Percentiles rank a stretch among this genome's conserved stretches.
Conservation (phyloP, 2,888 invertebrate genomes). For the Anodontia alba region DNA sequence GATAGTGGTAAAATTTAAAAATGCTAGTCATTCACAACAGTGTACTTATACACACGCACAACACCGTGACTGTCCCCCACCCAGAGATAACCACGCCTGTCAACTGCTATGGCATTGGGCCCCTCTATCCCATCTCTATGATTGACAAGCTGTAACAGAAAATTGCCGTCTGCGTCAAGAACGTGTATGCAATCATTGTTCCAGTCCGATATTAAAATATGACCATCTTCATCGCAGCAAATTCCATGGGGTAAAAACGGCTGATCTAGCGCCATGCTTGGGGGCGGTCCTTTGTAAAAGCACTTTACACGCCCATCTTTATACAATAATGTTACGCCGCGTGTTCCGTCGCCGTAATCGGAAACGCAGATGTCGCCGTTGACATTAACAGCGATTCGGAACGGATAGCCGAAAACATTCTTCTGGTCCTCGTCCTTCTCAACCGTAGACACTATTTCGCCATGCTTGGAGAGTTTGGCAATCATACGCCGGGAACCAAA, state of each 20-base stretch:
- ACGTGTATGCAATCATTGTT: conserved; percentile 66
- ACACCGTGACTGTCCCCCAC: conserved; percentile 63
- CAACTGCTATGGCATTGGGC: conserved; percentile 60
- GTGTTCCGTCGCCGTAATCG: conserved; percentile 60
- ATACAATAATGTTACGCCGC: conserved; percentile 55
- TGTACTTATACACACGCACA: conserved; percentile 54
- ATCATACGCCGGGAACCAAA: conserved; percentile 59
- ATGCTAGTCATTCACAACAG: conserved; percentile 40
- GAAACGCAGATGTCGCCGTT: conserved; percentile 63
- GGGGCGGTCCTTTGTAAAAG: conserved; percentile 51
- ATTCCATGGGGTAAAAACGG: conserved; percentile 66
- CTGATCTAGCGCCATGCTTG: conserved; percentile 41
- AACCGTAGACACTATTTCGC: conserved; percentile 56
- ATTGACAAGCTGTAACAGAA: conserved; percentile 50
- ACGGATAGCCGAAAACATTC: conserved; percentile 61
- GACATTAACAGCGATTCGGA: conserved; percentile 56
- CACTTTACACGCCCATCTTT: conserved; percentile 51
- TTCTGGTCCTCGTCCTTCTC: conserved; percentile 61
- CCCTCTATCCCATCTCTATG: conserved; percentile 58
- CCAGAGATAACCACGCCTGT: conserved; percentile 61
- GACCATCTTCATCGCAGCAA: conserved; percentile 59
- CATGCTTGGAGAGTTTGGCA: conserved; percentile 59
- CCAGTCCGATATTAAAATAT: conserved; percentile 65
- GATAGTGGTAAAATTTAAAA: too few species aligned
- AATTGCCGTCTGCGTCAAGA: conserved; percentile 56